phyloP scores from a whole-genome alignment of 2,113 vertebrate genomes.

The Pluvianellus socialis region DNA sequence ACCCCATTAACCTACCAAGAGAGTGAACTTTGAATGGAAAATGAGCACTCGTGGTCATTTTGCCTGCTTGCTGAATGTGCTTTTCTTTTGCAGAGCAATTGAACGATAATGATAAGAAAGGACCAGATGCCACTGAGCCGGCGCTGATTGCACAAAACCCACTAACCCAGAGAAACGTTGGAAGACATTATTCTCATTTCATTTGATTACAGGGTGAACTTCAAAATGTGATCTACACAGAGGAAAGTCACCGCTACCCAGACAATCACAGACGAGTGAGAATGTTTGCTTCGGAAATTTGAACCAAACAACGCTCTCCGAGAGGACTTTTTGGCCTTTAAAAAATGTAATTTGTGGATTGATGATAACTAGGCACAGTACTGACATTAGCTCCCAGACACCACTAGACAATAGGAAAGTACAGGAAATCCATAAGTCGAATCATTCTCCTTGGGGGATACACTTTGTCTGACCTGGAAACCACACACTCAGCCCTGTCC shows the following conservation, averaged over 20 bases:
- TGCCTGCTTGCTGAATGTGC: background rate
- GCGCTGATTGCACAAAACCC: background rate
- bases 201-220: background rate
- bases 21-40: background rate
- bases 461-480: slow-evolving; percentile 24
- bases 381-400: slow-evolving; percentile 10
- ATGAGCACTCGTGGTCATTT: background rate
- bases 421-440: background rate
- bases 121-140: background rate
- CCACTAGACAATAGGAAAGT: background rate
- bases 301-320: background rate
- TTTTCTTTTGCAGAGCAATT: background rate
- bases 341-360: background rate
- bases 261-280: fast-evolving
- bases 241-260: background rate
- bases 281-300: background rate
- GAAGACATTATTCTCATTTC: background rate
- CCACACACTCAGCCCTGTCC: background rate
- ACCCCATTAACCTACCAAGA: background rate
- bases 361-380: slow-evolving; percentile 1
- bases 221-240: background rate
- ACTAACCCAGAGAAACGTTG: background rate
- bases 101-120: background rate
- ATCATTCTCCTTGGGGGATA: background rate
- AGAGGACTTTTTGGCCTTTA: background rate